These are phyloP conservation scores for Rhabdophis nuchalis DNA, from an alignment of 2,797 vertebrate genomes.

Conservation along the genomic window DNA sequence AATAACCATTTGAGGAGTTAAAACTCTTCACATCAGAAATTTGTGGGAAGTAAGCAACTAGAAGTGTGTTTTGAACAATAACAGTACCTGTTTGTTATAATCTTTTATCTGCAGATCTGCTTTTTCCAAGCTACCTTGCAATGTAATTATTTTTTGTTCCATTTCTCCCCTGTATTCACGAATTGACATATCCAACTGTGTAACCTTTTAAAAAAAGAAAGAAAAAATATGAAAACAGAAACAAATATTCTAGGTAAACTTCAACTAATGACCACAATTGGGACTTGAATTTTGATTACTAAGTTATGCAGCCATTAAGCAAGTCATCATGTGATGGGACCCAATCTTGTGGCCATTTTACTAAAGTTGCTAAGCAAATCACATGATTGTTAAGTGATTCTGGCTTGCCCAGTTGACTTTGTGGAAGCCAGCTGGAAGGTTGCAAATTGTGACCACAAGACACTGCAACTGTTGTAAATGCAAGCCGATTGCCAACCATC, in stretches of 20 bases:
- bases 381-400: background rate
- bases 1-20: background rate
- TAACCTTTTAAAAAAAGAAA: slow-evolving; percentile 73
- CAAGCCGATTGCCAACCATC: background rate
- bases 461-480: background rate
- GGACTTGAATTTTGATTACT: background rate
- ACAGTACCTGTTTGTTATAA: slow-evolving; percentile 77
- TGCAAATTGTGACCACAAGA: background rate
- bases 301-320: background rate
- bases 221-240: background rate
- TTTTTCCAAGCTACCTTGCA: slow-evolving; percentile 81
- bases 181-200: slow-evolving; percentile 87
- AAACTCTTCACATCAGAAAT: background rate
- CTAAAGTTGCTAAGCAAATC: background rate
- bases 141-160: slow-evolving; percentile 83
- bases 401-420: background rate
- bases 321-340: background rate
- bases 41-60: background rate
- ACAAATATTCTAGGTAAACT: background rate
- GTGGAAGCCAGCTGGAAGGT: background rate
- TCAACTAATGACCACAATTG: background rate
- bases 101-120: slow-evolving; percentile 77
- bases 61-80: background rate
- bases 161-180: slow-evolving; percentile 85
- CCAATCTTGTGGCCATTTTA: background rate